Evolutionary conservation across 2,888 invertebrate species (phyloP).

Genomic region (Melinaea menophilus): DNA sequence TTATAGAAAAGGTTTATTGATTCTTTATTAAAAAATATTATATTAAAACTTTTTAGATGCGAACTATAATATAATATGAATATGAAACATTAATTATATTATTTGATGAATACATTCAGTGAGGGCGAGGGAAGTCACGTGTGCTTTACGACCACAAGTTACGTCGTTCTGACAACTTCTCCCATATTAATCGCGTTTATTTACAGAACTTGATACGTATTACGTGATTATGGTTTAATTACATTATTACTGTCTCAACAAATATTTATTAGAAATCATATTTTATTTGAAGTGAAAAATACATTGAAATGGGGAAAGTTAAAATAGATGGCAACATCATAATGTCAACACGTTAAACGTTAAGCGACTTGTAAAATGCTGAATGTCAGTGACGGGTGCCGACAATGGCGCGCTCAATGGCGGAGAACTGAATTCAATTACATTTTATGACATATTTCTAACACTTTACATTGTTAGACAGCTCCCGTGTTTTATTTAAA

Average conservation of each 20-base stretch:
- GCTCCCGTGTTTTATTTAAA: background rate
- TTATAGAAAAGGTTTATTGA: too few species aligned
- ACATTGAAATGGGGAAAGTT: slow-evolving; percentile 33
- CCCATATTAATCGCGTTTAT: slow-evolving; percentile 19
- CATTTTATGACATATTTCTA: slow-evolving; percentile 64
- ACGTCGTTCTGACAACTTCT: slow-evolving; percentile 22
- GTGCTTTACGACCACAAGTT: slow-evolving; percentile 28
- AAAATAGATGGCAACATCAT: slow-evolving; percentile 64
- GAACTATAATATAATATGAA: background rate
- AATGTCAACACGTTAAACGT: slow-evolving; percentile 52
- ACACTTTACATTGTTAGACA: slow-evolving; percentile 38
- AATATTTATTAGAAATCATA: background rate
- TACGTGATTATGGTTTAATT: slow-evolving; percentile 13
- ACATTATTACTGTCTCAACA: background rate
- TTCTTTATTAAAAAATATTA: too few species aligned
- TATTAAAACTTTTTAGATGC: too few species aligned
- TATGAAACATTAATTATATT: background rate
- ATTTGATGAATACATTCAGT: slow-evolving; percentile 1
- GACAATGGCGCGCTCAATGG: slow-evolving; percentile 60
- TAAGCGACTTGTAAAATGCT: slow-evolving; percentile 59
- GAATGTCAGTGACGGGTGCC: slow-evolving; percentile 65
- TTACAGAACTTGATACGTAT: slow-evolving; percentile 16
- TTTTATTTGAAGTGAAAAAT: background rate
- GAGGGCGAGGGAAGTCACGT: slow-evolving; percentile 21
- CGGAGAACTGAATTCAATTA: slow-evolving; percentile 72